Conservation (phyloP, 2,113 vertebrate genomes). For the Apteryx owenii region DNA sequence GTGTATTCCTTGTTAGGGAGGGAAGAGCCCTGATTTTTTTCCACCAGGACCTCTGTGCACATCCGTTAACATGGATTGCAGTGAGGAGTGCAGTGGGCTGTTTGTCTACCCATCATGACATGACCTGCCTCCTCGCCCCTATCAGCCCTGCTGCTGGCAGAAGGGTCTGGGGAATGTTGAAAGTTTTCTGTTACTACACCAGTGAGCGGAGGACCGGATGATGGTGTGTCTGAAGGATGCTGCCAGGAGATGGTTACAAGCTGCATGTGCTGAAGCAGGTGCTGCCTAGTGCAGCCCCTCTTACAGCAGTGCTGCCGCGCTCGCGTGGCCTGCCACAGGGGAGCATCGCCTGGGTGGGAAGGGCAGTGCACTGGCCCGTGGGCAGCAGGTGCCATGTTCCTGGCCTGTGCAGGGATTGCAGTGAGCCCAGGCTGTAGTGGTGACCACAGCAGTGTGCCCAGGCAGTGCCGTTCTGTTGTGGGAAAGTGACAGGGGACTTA, state of each 20-base stretch:
- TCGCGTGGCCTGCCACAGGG: accelerated
- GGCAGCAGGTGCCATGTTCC: no score
- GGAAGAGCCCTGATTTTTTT: neutral
- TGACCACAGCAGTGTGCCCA: neutral
- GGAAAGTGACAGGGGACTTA: neutral
- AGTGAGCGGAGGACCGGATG: neutral
- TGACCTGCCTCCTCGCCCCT: neutral
- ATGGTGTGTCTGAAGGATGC: neutral
- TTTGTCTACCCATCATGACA: neutral
- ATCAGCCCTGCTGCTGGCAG: neutral
- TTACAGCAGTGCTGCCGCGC: neutral
- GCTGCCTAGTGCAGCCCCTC: neutral
- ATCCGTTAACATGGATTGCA: neutral
- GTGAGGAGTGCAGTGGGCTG: neutral
- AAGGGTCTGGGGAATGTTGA: neutral
- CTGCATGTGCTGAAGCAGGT: neutral
- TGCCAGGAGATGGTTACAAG: neutral
- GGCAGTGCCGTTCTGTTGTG: neutral
- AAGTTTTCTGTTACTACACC: neutral
- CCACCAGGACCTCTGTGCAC: neutral
- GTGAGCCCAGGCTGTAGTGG: neutral
- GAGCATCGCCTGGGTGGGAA: neutral
- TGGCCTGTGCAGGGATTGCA: no score
- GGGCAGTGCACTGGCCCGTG: no score
- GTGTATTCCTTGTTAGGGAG: neutral